Base-by-base conservation (phyloP, 2,113 vertebrate species). In the Pituophis catenifer region DNA sequence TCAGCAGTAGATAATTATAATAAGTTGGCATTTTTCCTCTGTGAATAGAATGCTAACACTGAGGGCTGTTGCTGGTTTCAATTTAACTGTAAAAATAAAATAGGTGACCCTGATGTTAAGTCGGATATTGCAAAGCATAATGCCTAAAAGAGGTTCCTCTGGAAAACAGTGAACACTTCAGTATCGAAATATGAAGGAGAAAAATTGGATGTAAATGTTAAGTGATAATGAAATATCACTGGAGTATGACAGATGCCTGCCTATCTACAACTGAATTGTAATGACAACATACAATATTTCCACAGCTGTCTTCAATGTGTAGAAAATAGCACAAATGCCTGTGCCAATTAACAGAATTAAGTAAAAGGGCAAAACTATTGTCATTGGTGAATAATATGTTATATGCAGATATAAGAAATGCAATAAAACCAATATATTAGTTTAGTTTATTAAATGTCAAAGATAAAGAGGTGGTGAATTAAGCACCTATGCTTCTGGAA, bases 191-290 rank as follows among this genome's bases (percentile, higher is more conserved):
- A 52, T 53, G 5, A 26, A 94, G 57, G 86, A 86, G 52, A 89
- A 81, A 92, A 89, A 81, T 48, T 58, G 19, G 65, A 70, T 29
- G 65, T 52, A 92, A 94, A 86, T 89, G 15, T 93, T 50, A 91
- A 50, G 8, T 9, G 85, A 38, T 88, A 89, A 3, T 38, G 58
- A 95, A 92, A 38, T 24, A 9, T 89, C 88, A 92, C 10, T 19
- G 81, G 38, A 89, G 10, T 75, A 90, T 24, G 12, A 50, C 33
- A 75, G 19, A 58, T 94, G 88, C 8, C 86, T 93, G 12, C 12
- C 15, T n/a, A 93, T 89, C 89, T 91, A 26, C 52, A 23, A 11
- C 24, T 93, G 70, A 92, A 75, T 5, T 88, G 50, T 13, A 48
- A 91, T 75, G 89, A 87, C 85, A 92, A 54, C 23, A 6, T 24